A percentile compares a stretch with the other conserved stretches of the same genome.
phyloP scores from a whole-genome alignment of 2,888 invertebrate species.

The Rhamnusium bicolor region DNA sequence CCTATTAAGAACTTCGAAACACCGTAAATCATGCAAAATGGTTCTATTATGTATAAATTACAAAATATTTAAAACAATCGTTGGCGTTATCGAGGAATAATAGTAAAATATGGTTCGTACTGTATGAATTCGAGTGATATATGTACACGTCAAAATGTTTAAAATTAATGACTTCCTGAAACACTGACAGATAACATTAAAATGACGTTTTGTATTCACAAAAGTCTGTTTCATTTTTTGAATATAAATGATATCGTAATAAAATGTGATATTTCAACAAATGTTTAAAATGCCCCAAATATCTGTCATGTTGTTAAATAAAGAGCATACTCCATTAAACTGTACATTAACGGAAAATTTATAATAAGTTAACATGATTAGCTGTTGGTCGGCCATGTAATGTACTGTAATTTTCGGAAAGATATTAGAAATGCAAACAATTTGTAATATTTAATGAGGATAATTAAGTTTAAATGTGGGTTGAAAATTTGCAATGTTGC shows the following conservation, averaged over 20 bases:
- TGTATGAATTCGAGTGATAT: slow-evolving; percentile 5
- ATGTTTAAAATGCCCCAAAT: background rate
- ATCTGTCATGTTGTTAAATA: no score
- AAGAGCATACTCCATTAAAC: background rate
- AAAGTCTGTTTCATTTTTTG: slow-evolving; percentile 22
- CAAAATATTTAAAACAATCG: background rate
- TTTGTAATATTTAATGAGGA: no score
- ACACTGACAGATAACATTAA: slow-evolving; percentile 15
- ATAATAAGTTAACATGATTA: no score
- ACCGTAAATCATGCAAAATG: background rate
- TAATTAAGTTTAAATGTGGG: no score
- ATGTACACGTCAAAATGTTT: slow-evolving; percentile 18
- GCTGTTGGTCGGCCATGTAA: no score
- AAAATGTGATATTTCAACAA: background rate
- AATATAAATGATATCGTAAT: slow-evolving; percentile 10
- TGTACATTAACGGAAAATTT: background rate
- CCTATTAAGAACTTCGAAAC: background rate
- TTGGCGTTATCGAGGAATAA: background rate
- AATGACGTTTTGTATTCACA: slow-evolving; percentile 10
- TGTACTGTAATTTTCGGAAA: no score
- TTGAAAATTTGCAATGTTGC: no score
- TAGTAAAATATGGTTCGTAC: background rate
- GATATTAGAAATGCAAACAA: no score
- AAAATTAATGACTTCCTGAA: slow-evolving; percentile 23
- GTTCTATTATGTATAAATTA: background rate